These are phyloP conservation scores for Oopsacas minuta DNA, from an alignment of 37 sponge, comb jelly and placozoan species.

Conservation along the genomic window DNA sequence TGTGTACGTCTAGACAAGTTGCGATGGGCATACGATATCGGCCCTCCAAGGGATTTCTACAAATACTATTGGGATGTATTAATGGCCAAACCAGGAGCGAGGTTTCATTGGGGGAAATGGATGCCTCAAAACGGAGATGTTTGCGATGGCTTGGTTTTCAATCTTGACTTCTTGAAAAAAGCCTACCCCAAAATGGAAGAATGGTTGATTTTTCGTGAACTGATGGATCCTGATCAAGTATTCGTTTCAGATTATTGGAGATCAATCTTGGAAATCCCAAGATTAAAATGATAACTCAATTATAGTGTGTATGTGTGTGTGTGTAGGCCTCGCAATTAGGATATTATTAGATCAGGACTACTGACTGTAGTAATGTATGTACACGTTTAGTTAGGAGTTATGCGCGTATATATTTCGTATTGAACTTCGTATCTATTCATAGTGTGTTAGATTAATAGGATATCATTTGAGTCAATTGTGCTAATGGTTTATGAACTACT, in stretches of 20 bases:
- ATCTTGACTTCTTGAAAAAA: background rate
- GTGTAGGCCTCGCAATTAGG: too few species aligned
- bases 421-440: too few species aligned
- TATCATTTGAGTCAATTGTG: too few species aligned
- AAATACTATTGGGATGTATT: slow-evolving; percentile 13
- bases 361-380: too few species aligned
- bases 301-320: too few species aligned
- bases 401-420: too few species aligned
- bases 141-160: background rate
- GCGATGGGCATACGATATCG: slow-evolving; percentile 11
- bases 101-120: slow-evolving; percentile 32
- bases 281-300: too few species aligned
- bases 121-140: slow-evolving; percentile 16
- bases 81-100: background rate
- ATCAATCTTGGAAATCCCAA: background rate
- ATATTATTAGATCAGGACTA: too few species aligned
- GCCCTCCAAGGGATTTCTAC: slow-evolving; percentile 20
- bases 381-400: too few species aligned
- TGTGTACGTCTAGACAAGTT: slow-evolving; percentile 26
- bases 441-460: too few species aligned
- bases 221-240: slow-evolving; percentile 13
- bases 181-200: background rate
- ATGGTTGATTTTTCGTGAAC: background rate
- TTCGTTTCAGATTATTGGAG: slow-evolving; percentile 21
- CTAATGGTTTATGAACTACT: too few species aligned